These are phyloP conservation scores for Junco hyemalis DNA, from an alignment of 2,113 vertebrate genomes.

Conservation along the genomic window DNA sequence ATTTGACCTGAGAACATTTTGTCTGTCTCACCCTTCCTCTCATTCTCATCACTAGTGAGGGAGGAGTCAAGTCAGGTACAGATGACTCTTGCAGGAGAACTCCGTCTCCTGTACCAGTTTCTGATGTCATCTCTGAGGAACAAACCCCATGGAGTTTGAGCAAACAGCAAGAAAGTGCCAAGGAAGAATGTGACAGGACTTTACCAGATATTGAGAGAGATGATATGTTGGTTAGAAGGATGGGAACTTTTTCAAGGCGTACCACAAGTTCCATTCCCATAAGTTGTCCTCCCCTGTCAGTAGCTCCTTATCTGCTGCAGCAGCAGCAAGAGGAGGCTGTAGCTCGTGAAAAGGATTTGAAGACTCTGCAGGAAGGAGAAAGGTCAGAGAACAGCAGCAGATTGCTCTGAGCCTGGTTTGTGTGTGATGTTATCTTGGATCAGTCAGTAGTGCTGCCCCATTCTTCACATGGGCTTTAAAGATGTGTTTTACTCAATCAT, in stretches of 20 bases:
- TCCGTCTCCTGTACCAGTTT: background rate
- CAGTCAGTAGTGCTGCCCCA: background rate
- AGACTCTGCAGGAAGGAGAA: background rate
- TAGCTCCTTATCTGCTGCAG: conserved; percentile 17
- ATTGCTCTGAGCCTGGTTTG: conserved; percentile 53
- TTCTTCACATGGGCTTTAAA: background rate
- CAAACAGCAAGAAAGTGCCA: background rate
- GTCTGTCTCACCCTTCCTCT: background rate
- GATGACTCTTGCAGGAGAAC: conserved; percentile 15
- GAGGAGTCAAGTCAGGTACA: background rate
- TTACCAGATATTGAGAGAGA: conserved; percentile 78
- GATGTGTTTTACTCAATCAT: background rate
- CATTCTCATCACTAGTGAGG: background rate
- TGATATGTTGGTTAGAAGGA: conserved; percentile 80
- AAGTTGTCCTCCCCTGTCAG: background rate
- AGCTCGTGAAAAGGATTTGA: background rate
- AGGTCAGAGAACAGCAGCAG: conserved; percentile 30
- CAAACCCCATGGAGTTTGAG: background rate
- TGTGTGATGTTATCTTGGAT: conserved; percentile 21
- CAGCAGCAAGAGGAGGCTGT: conserved; percentile 8
- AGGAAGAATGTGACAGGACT: conserved; percentile 59
- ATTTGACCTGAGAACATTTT: background rate
- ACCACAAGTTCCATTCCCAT: background rate
- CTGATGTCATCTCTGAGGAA: background rate
- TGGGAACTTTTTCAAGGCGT: conserved; percentile 66